Evolutionary conservation across 2,797 vertebrate genomes (phyloP), one percentile per base, ranked within the genome.

Genomic region (Selene dorsalis): DNA sequence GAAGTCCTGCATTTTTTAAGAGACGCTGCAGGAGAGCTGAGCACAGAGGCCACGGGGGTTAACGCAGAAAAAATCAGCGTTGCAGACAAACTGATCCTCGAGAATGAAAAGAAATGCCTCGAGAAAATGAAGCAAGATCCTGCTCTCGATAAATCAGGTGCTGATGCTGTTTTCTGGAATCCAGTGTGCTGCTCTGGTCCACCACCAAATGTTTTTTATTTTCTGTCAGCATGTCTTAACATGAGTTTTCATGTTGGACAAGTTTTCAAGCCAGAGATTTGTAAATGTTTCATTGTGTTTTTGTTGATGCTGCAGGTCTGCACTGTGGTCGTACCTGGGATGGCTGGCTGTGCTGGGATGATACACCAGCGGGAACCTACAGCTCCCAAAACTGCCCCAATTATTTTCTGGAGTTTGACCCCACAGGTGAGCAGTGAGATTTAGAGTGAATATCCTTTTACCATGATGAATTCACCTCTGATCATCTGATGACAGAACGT

Each of bases 261-360:
- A 43, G 28, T 7, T 3, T 7, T 14, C 18, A 17, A 56, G 41
- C 18, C 45, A 52, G 17, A 39, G 9, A 6, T 35, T 24, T 75
- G 12, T n/a, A 48, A 43, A 68, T 11, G 10, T 60, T 26, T 58
- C 0, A 32, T 8, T 55, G 30, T n/a, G 35, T 17, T 45, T 4
- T 39, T 58, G 57, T 32, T 58, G 56, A 22, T 63, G 69, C 47
- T 47, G 50, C 76, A 99, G 98, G 96, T 63, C 80, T 73, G 0
- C 96, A 93, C 80, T 99, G 98, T 89, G 95, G 95, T 79, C 94
- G 96, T 9, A 97, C 94, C 0, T 99, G 98, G 98, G 98, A 99
- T 0, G 97, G 98, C 24, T 97, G 96, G 96, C 69, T 98, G 35
- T 99, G 98, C 84, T 99, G 98, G 98, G 97, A 97, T 0, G 96